These are phyloP conservation scores for Cyprinodon tularosa DNA, from an alignment of 2,113 vertebrate genomes.

Conservation along the genomic window DNA sequence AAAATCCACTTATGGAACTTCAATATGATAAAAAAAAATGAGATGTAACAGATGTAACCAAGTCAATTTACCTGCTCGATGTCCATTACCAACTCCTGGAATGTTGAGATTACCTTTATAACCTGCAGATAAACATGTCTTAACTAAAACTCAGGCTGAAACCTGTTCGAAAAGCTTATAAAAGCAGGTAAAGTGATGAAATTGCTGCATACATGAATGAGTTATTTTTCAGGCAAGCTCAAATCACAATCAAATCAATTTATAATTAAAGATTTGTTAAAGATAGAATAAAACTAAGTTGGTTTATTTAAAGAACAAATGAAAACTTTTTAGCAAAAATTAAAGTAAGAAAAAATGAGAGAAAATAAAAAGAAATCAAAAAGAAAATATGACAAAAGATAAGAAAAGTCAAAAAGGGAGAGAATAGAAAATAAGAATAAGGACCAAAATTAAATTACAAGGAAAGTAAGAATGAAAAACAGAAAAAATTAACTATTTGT, in stretches of 20 bases:
- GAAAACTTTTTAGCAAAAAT: too few species aligned
- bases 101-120: constrained; percentile 41
- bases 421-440: background rate
- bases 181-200: background rate
- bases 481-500: background rate
- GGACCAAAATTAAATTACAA: background rate
- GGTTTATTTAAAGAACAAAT: background rate
- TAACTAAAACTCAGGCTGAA: background rate
- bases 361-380: too few species aligned
- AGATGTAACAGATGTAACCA: background rate
- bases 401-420: background rate
- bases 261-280: too few species aligned
- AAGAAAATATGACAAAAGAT: background rate
- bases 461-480: background rate
- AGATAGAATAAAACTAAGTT: too few species aligned
- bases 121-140: constrained; percentile 38
- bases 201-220: background rate
- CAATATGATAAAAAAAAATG: background rate
- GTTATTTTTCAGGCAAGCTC: background rate
- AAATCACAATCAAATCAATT: background rate
- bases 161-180: background rate
- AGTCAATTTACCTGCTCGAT: constrained; percentile 52
- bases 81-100: constrained; percentile 47
- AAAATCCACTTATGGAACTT: background rate
- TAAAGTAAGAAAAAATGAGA: background rate